Percentiles rank a stretch among this genome's conserved stretches.
phyloP scores from a whole-genome alignment of 2,113 vertebrate genomes.

The Xenus cinereus region DNA sequence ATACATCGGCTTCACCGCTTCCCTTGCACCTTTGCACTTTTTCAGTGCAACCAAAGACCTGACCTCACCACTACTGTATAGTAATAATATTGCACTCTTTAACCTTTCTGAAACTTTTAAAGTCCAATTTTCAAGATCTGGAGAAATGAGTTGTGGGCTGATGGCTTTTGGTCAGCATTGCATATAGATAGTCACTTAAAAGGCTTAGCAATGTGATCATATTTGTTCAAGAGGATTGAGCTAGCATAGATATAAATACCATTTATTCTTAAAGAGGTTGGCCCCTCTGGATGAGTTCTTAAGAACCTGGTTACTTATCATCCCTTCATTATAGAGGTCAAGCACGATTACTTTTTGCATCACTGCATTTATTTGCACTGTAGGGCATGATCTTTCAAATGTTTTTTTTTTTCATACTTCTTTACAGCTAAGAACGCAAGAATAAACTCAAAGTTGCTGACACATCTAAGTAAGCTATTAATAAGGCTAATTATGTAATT shows the following conservation, averaged over 20 bases:
- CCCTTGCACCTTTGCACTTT: background rate
- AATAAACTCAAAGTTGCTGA: background rate
- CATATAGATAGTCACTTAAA: slow-evolving; percentile 6
- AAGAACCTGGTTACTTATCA: background rate
- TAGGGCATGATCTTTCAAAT: background rate
- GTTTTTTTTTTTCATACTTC: background rate
- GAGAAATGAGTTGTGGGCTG: background rate
- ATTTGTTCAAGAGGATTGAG: background rate
- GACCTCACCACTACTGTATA: background rate
- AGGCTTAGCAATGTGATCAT: background rate
- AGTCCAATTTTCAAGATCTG: background rate
- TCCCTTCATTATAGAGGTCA: background rate
- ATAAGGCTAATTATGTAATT: background rate
- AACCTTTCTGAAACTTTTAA: background rate
- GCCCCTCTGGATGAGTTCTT: background rate
- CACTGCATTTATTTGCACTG: background rate
- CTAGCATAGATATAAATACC: background rate
- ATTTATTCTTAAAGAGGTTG: background rate
- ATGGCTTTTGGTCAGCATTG: background rate
- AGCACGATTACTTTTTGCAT: background rate
- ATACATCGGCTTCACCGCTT: background rate
- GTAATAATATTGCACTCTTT: background rate
- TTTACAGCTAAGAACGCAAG: background rate
- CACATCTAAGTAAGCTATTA: background rate
- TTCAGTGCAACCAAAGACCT: background rate